Percentiles rank a stretch among this genome's conserved stretches.
These are phyloP conservation scores for Oeneis ivallda DNA, from an alignment of 2,888 invertebrate genomes.

Conservation along the genomic window DNA sequence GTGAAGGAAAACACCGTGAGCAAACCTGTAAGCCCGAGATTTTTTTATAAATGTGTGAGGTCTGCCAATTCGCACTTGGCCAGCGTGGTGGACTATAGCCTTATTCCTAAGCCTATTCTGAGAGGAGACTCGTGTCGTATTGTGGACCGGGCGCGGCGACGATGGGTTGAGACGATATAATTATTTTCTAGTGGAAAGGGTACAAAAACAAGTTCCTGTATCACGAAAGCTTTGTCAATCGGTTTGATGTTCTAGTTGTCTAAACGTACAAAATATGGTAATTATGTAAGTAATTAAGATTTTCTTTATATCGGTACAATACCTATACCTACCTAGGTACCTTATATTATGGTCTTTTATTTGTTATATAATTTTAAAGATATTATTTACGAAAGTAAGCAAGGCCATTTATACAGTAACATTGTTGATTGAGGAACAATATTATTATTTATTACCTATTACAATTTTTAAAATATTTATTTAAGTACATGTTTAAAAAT, in stretches of 20 bases:
- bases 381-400: not conserved
- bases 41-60: too few species aligned
- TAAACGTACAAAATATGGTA: constrained; percentile 15
- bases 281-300: constrained; percentile 2
- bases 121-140: too few species aligned
- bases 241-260: not conserved
- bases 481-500: not conserved
- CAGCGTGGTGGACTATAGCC: too few species aligned
- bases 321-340: not conserved
- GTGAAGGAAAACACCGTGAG: too few species aligned
- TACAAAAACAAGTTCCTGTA: not conserved
- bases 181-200: too few species aligned
- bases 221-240: not conserved
- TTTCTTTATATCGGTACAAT: too few species aligned
- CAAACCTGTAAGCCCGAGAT: too few species aligned
- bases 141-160: too few species aligned
- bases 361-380: not conserved
- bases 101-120: too few species aligned
- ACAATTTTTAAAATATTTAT: constrained; percentile 11
- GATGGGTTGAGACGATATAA: too few species aligned
- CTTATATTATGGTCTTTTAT: constrained; percentile 2
- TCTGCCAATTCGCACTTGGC: too few species aligned
- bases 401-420: not conserved
- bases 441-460: too few species aligned
- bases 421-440: constrained; percentile 8